A percentile compares a stretch with the other conserved stretches of the same genome.
Conservation (phyloP, 1,140 invertebrate species). For the Drosophila trapezifrons region DNA sequence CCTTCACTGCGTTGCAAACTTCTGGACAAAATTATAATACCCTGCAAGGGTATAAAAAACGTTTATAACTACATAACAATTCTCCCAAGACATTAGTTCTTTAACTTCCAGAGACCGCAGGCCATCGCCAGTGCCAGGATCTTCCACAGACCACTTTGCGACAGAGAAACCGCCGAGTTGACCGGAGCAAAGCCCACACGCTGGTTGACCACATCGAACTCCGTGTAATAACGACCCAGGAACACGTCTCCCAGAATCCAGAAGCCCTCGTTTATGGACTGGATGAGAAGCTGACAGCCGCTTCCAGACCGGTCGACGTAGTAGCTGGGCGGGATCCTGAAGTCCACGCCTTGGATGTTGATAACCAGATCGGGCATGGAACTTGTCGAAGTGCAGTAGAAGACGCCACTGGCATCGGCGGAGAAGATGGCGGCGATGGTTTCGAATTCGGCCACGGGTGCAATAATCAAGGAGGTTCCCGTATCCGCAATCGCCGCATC, state of each 20-base stretch:
- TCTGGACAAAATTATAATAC: too few relatives aligned
- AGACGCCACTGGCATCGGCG: slow-evolving; percentile 27
- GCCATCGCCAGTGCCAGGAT: background rate
- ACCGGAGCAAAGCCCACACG: slow-evolving; percentile 87
- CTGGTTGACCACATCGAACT: slow-evolving; percentile 89
- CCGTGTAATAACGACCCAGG: slow-evolving; percentile 89
- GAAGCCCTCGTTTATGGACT: slow-evolving; percentile 46
- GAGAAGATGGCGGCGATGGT: slow-evolving; percentile 3
- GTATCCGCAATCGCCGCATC: slow-evolving; percentile 91
- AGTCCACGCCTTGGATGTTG: slow-evolving; percentile 46
- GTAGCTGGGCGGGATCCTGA: slow-evolving; percentile 41
- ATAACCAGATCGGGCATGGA: slow-evolving; percentile 47
- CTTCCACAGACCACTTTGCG: background rate
- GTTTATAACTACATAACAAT: background rate
- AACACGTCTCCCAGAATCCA: slow-evolving; percentile 87
- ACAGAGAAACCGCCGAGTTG: slow-evolving; percentile 12
- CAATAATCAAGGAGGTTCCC: slow-evolving; percentile 90
- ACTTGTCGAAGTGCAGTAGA: slow-evolving; percentile 36
- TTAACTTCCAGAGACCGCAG: background rate
- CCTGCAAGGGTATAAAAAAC: too few relatives aligned
- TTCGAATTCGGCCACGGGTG: slow-evolving; percentile 84
- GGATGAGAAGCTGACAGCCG: slow-evolving; percentile 51
- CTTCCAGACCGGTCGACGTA: slow-evolving; percentile 42
- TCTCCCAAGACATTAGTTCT: background rate
- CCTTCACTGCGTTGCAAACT: too few relatives aligned